phyloP scores from a whole-genome alignment of 2,888 invertebrate genomes.

The Alitta virens region DNA sequence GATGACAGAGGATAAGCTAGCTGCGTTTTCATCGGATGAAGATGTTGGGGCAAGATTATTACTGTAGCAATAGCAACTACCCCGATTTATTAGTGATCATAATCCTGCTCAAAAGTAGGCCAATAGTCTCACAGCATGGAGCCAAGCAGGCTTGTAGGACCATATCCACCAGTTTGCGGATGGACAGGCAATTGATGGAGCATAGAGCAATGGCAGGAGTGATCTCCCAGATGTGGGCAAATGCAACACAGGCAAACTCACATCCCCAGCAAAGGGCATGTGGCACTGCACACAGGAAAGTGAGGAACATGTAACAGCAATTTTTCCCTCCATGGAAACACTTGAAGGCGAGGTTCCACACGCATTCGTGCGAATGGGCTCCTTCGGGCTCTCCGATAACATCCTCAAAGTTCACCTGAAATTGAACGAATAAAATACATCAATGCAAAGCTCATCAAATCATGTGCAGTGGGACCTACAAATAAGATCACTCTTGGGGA shows the following conservation, averaged over 20 bases:
- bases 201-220: constrained; percentile 68
- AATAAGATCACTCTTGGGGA: too few species aligned
- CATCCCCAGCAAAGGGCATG: constrained; percentile 63
- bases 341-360: constrained; percentile 68
- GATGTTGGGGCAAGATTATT: too few species aligned
- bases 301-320: constrained; percentile 69
- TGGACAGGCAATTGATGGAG: constrained; percentile 68
- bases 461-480: too few species aligned
- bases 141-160: constrained; percentile 65
- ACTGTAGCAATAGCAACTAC: too few species aligned
- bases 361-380: constrained; percentile 63
- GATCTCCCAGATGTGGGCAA: constrained; percentile 69
- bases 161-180: constrained; percentile 63
- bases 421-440: not conserved
- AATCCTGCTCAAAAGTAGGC: constrained; percentile 61
- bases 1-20: too few species aligned
- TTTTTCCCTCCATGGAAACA: constrained; percentile 69
- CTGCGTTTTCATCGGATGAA: too few species aligned
- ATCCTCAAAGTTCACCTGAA: constrained; percentile 58
- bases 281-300: constrained; percentile 68
- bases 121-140: constrained; percentile 66
- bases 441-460: too few species aligned
- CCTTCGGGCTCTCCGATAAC: constrained; percentile 36
- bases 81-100: constrained; percentile 11
- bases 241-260: constrained; percentile 60